Conservation (phyloP, 2,888 invertebrate species). For the Eulithis testata region DNA sequence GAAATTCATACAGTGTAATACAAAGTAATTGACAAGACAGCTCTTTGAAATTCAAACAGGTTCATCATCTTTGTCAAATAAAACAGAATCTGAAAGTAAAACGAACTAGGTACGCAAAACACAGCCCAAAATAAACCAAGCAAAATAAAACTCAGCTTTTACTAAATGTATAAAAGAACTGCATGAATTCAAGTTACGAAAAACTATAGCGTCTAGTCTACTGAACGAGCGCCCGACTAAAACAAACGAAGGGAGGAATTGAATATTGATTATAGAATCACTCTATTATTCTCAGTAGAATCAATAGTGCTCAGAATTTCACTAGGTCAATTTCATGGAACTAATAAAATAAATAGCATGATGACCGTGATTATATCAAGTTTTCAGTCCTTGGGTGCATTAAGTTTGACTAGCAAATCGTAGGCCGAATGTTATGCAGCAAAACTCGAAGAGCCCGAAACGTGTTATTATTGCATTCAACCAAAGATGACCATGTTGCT, state of each 20-base stretch:
- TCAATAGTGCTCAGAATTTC: conserved; percentile 5
- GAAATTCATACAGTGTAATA: not conserved
- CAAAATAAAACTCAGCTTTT: not conserved
- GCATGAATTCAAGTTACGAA: not conserved
- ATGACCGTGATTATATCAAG: not conserved
- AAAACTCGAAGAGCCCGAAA: too few relatives aligned
- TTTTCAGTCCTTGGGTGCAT: too few relatives aligned
- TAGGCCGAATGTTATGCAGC: too few relatives aligned
- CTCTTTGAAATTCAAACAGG: conserved; percentile 22
- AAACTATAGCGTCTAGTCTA: not conserved
- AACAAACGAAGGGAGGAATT: conserved; percentile 5
- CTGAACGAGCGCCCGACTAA: conserved; percentile 7
- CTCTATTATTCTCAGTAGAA: not conserved
- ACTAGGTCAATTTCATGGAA: conserved; percentile 15
- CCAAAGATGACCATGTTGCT: too few relatives aligned
- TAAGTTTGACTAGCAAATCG: too few relatives aligned
- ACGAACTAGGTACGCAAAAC: not conserved
- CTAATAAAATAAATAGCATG: not conserved
- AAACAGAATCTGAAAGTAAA: not conserved
- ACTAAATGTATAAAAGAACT: not conserved
- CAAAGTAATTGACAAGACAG: conserved; percentile 10
- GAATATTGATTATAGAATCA: conserved; percentile 8
- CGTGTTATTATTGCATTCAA: not conserved
- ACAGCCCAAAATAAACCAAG: not conserved
- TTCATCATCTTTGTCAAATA: conserved; percentile 16